Evolutionary conservation across 2,888 invertebrate genomes (phyloP).

Genomic region (Minunthozetes semirufus): DNA sequence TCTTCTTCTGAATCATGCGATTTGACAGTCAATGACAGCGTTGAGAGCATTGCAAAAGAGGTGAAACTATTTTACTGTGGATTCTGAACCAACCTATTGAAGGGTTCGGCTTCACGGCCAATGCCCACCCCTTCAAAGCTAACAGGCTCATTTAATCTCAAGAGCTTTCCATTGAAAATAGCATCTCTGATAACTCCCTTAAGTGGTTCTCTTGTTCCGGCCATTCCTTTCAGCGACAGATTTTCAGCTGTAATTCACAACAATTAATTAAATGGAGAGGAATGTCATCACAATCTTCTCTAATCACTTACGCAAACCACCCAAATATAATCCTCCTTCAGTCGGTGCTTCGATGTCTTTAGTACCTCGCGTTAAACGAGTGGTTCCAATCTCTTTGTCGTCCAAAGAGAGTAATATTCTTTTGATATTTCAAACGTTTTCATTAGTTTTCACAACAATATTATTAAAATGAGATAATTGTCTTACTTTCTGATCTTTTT

Average conservation of each 20-base stretch:
- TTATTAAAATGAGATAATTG: background rate
- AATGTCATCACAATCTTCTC: background rate
- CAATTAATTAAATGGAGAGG: background rate
- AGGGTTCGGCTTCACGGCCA: conserved; percentile 51
- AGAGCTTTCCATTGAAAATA: conserved; percentile 60
- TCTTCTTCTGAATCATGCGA: conserved; percentile 22
- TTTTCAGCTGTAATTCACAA: conserved; percentile 44
- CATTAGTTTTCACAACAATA: background rate
- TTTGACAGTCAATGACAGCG: conserved; percentile 5
- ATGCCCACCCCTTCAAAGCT: conserved; percentile 62
- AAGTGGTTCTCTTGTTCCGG: conserved; percentile 57
- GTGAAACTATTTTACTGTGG: background rate
- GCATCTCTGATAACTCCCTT: conserved; percentile 75
- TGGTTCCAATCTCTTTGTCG: conserved; percentile 59
- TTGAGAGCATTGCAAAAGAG: conserved; percentile 7
- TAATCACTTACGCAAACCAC: conserved; percentile 59
- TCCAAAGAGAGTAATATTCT: conserved; percentile 49
- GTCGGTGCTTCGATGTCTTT: conserved; percentile 51
- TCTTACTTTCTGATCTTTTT: conserved; percentile 54
- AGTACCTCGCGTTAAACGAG: conserved; percentile 46
- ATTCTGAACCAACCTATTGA: conserved; percentile 29
- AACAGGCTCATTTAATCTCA: conserved; percentile 60
- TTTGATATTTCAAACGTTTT: background rate
- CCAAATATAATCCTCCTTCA: conserved; percentile 63
- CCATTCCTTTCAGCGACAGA: conserved; percentile 49